phyloP scores from a whole-genome alignment of 1,140 invertebrate species.

The Augochlora pura region DNA sequence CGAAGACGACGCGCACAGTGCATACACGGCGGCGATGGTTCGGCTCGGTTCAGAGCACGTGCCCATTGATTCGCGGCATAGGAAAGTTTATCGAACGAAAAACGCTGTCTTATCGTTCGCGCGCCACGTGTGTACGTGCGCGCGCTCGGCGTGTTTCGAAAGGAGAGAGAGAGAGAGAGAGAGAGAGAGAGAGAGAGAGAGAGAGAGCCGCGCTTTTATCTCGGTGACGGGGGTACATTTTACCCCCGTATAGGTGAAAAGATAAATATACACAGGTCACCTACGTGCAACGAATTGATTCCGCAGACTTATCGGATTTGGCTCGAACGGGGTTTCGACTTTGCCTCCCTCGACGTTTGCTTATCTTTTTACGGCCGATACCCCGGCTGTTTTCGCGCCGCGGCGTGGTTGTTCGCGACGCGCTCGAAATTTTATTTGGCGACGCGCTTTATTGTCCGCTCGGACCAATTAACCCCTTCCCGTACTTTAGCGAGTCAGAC shows the following conservation, averaged over 20 bases:
- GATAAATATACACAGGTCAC: conserved; percentile 52
- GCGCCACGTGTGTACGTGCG: neutral
- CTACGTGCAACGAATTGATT: conserved; percentile 50
- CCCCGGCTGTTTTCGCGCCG: neutral
- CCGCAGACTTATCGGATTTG: conserved; percentile 45
- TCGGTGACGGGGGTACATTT: conserved; percentile 28
- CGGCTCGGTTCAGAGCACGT: no score
- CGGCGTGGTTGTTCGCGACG: no score
- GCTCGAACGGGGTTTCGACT: conserved; percentile 27
- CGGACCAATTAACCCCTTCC: neutral
- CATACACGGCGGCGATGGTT: neutral
- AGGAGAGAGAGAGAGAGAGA: no score
- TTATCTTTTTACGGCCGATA: conserved; percentile 37
- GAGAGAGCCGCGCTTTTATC: conserved; percentile 40
- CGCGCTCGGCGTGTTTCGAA: conserved; percentile 16
- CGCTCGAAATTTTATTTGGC: neutral
- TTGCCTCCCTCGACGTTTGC: conserved; percentile 31
- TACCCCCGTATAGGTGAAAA: conserved; percentile 23
- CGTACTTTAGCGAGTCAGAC: no score
- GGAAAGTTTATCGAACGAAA: conserved; percentile 23
- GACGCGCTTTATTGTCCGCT: neutral
- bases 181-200: no score
- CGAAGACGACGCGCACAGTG: neutral
- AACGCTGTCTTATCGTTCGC: conserved; percentile 48
- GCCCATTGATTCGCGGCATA: conserved; percentile 33